Percentiles rank a stretch among this genome's conserved stretches.
phyloP scores from a whole-genome alignment of 2,113 vertebrate species.

The Paralichthys olivaceus region DNA sequence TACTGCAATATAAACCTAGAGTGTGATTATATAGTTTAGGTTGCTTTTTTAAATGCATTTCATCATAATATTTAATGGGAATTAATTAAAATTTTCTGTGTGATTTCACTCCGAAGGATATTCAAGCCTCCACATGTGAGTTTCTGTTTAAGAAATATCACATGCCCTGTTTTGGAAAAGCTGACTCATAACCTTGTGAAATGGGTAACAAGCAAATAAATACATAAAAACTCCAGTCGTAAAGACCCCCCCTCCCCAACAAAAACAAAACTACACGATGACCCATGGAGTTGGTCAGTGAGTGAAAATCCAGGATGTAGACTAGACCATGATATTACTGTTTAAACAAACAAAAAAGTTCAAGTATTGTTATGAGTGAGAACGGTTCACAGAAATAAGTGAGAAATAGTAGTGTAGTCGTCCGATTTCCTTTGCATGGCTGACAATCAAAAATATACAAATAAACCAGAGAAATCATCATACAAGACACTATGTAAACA shows the following conservation, averaged over 20 bases:
- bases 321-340: slow-evolving; percentile 10
- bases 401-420: slow-evolving; percentile 49
- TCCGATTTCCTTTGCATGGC: slow-evolving; percentile 58
- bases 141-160: background rate
- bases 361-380: slow-evolving; percentile 72
- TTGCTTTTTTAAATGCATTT: background rate
- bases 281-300: slow-evolving; percentile 41
- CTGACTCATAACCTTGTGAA: slow-evolving; percentile 47
- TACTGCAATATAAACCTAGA: background rate
- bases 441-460: slow-evolving; percentile 89
- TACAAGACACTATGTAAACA: slow-evolving; percentile 75
- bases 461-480: slow-evolving; percentile 79
- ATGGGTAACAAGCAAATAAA: slow-evolving; percentile 52
- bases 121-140: background rate
- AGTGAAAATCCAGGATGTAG: slow-evolving; percentile 47
- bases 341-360: slow-evolving; percentile 59
- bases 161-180: background rate
- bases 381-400: slow-evolving; percentile 33
- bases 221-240: slow-evolving; percentile 61
- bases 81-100: background rate
- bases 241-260: slow-evolving; percentile 20
- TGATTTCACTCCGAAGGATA: background rate
- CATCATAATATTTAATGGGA: background rate
- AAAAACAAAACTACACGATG: slow-evolving; percentile 16
- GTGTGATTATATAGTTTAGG: background rate